Evolutionary conservation across 2,888 invertebrate genomes (phyloP).

Genomic region (Tiphia femorata): DNA sequence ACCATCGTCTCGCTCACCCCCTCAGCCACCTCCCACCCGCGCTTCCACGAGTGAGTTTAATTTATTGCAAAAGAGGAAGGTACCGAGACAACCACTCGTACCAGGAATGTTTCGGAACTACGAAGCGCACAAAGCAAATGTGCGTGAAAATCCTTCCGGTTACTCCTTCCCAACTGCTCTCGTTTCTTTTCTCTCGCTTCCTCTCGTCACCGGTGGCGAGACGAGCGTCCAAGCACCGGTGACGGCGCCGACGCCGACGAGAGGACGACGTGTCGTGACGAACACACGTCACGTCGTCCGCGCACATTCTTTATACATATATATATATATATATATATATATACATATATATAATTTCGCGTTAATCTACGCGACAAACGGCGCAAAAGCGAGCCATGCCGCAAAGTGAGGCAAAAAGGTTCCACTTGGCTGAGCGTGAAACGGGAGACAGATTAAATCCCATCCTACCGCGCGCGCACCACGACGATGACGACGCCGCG

Average conservation of each 20-base stretch:
- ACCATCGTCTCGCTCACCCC: too few species aligned
- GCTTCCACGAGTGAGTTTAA: too few species aligned
- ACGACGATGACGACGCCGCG: too few species aligned
- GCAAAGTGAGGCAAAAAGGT: conserved; percentile 70
- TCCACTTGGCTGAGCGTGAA: conserved; percentile 72
- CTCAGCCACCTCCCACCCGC: too few species aligned
- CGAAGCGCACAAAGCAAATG: background rate
- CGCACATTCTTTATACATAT: conserved; percentile 14
- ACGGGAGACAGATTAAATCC: conserved; percentile 74
- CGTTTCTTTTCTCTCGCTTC: background rate
- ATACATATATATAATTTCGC: conserved; percentile 65
- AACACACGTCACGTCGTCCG: conserved; percentile 16
- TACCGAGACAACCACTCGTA: too few species aligned
- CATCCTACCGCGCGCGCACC: conserved; percentile 66
- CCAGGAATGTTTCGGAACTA: too few species aligned
- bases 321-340: conserved; percentile 25
- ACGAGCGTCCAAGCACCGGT: background rate
- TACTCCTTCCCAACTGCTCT: background rate
- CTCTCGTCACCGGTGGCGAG: background rate
- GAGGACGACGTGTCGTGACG: too few species aligned
- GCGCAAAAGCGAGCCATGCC: conserved; percentile 67
- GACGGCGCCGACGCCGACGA: background rate
- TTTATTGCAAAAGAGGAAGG: too few species aligned
- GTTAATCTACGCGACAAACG: conserved; percentile 70
- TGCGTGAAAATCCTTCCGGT: background rate